A percentile compares a stretch with the other conserved stretches of the same genome.
Evolutionary conservation across 2,797 vertebrate genomes (phyloP).

Genomic region (Eleutherodactylus coqui): DNA sequence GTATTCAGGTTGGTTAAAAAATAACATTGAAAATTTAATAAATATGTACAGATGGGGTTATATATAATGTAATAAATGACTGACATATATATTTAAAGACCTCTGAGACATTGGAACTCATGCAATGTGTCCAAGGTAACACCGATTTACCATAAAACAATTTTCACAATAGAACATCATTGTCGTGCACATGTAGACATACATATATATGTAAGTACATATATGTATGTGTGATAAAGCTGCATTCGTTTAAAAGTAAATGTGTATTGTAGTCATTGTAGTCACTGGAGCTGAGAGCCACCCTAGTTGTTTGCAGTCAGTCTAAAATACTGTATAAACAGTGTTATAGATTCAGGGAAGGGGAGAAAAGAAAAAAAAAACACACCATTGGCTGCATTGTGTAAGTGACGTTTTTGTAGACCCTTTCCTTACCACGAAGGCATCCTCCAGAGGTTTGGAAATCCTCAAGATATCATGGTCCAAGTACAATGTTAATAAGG

Average conservation of each 20-base stretch:
- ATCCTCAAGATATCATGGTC: constrained; percentile 75
- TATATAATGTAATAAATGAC: constrained; percentile 58
- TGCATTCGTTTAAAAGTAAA: constrained; percentile 69
- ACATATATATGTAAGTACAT: constrained; percentile 70
- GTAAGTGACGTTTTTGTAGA: constrained; percentile 75
- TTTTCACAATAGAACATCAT: constrained; percentile 78
- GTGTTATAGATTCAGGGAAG: constrained; percentile 52
- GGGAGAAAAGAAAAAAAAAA: constrained; percentile 54
- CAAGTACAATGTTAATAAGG: constrained; percentile 71
- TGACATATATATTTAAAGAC: constrained; percentile 54
- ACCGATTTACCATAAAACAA: constrained; percentile 79
- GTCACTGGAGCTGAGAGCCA: constrained; percentile 32
- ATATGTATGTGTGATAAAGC: constrained; percentile 71
- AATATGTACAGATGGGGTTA: constrained; percentile 61
- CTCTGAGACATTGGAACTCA: constrained; percentile 69
- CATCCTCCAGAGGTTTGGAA: constrained; percentile 75
- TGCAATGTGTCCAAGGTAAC: constrained; percentile 74
- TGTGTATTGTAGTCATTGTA: constrained; percentile 34
- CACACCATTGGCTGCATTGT: constrained; percentile 75
- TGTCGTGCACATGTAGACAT: constrained; percentile 69
- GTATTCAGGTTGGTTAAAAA: constrained; percentile 59
- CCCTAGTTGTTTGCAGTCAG: constrained; percentile 46
- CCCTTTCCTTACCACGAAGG: constrained; percentile 76
- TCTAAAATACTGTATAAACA: constrained; percentile 58
- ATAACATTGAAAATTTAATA: constrained; percentile 62